phyloP scores from a whole-genome alignment of 1,140 invertebrate species.

The Pristionchus pacificus region DNA sequence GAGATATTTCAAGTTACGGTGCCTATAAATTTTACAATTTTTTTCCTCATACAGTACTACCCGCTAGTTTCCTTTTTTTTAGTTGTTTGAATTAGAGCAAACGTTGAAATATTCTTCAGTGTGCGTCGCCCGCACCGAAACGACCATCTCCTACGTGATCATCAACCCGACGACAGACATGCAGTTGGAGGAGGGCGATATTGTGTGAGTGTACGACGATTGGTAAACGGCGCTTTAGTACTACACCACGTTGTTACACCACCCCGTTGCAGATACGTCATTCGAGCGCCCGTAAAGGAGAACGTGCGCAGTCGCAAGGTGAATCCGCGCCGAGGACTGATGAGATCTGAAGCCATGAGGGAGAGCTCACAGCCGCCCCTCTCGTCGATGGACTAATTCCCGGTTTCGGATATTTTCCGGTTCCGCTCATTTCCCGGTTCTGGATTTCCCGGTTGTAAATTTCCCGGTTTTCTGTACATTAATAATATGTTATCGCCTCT shows the following conservation, averaged over 20 bases:
- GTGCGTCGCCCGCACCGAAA: background rate
- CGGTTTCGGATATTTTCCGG: too few species aligned
- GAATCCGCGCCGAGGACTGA: constrained; percentile 35
- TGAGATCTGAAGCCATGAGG: constrained; percentile 20
- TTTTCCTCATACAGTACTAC: too few species aligned
- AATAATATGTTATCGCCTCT: too few species aligned
- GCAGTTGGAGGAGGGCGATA: constrained; percentile 88
- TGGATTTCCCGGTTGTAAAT: too few species aligned
- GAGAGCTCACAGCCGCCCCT: constrained; percentile 9
- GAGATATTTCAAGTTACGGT: too few species aligned
- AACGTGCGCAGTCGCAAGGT: constrained; percentile 27
- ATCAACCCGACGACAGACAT: constrained; percentile 97
- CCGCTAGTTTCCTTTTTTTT: too few species aligned
- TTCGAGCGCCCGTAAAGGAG: constrained; percentile 40
- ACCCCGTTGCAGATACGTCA: constrained; percentile 37
- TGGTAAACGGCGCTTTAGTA: too few species aligned
- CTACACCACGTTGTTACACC: background rate
- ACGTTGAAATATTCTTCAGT: background rate
- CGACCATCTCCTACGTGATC: constrained; percentile 83
- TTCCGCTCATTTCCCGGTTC: too few species aligned
- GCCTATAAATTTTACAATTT: too few species aligned
- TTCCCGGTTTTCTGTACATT: too few species aligned
- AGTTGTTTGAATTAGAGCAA: background rate
- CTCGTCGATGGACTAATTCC: too few species aligned
- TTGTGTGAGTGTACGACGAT: constrained; percentile 81